Percentiles rank a stretch among this genome's conserved stretches.
These are phyloP conservation scores for Calephelis nemesis DNA, from an alignment of 1,140 invertebrate species.

Conservation along the genomic window DNA sequence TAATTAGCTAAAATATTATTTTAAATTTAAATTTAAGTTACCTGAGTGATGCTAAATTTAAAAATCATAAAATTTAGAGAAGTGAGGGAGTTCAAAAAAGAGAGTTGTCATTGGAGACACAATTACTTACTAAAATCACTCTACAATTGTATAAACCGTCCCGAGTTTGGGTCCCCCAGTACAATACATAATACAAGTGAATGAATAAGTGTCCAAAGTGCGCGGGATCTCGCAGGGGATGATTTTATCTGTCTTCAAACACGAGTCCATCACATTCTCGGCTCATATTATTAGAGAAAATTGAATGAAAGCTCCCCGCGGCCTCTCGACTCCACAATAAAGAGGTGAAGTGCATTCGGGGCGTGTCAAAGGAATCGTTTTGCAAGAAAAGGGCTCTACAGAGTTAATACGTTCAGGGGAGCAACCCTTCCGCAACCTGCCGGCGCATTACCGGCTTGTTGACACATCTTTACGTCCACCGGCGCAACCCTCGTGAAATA, in stretches of 20 bases:
- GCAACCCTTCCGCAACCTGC: conserved; percentile 51
- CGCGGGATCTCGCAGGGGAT: conserved; percentile 25
- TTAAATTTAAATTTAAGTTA: no score
- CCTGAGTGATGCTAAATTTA: no score
- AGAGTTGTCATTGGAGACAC: background rate
- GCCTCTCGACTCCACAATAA: conserved; percentile 38
- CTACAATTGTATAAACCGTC: background rate
- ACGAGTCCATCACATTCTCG: conserved; percentile 39
- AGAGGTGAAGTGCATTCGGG: conserved; percentile 46
- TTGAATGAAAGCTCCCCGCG: conserved; percentile 40
- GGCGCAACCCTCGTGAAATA: conserved; percentile 19
- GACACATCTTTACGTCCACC: conserved; percentile 36
- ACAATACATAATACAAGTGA: conserved; percentile 1
- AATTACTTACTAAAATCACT: conserved; percentile 15
- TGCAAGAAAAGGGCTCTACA: conserved; percentile 33
- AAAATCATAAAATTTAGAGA: no score
- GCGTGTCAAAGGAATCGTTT: conserved; percentile 56
- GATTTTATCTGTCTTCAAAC: conserved; percentile 30
- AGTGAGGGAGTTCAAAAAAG: background rate
- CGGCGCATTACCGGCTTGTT: conserved; percentile 47
- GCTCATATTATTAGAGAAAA: conserved; percentile 41
- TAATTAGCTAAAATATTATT: no score
- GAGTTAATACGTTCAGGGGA: conserved; percentile 51
- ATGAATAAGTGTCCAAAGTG: background rate
- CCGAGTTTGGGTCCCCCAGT: background rate